Evolutionary conservation across 2,797 vertebrate genomes (phyloP).

Genomic region (Pangasius djambal): DNA sequence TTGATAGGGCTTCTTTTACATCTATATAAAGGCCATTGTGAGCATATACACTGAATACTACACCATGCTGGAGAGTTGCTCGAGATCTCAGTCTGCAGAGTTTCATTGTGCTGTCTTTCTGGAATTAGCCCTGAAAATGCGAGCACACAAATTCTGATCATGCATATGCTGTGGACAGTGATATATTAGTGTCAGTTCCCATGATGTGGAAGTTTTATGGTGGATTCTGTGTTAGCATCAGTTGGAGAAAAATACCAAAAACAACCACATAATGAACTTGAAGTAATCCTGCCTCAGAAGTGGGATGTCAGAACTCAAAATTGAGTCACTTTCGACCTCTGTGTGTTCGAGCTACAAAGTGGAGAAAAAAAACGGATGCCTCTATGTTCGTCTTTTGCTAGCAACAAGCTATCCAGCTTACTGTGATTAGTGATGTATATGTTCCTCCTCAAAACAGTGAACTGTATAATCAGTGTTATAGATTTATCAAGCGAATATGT

Average conservation of each 20-base stretch:
- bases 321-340: not conserved
- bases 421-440: not conserved
- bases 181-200: not conserved
- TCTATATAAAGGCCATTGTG: slow-evolving; percentile 44
- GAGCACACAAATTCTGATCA: not conserved
- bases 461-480: too few relatives aligned
- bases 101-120: not conserved
- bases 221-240: not conserved
- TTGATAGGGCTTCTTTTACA: slow-evolving; percentile 42
- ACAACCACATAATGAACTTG: not conserved
- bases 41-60: not conserved
- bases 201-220: not conserved
- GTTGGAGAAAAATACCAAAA: not conserved
- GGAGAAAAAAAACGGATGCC: rapidly evolving
- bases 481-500: not conserved
- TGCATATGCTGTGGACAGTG: not conserved
- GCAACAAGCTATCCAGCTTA: too few relatives aligned
- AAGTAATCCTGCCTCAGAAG: not conserved
- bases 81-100: not conserved
- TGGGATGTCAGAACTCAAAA: not conserved
- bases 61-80: not conserved
- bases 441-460: not conserved
- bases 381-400: too few relatives aligned
- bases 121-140: not conserved
- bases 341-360: not conserved